Conservation (phyloP, 2,797 vertebrate species). For the Sibirionetta formosa region DNA sequence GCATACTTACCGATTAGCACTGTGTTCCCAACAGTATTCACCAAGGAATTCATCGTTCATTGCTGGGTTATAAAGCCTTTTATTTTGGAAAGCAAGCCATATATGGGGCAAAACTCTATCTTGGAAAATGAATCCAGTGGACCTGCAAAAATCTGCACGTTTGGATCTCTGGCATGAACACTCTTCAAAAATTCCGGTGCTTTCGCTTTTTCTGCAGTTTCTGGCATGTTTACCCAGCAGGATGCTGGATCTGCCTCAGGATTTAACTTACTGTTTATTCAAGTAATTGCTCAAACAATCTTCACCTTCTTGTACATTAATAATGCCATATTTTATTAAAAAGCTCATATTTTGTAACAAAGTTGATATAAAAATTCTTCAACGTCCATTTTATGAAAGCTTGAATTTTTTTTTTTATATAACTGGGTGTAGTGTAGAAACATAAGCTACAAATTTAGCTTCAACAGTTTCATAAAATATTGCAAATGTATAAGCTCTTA, state of each 20-base stretch:
- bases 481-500: neutral
- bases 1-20: rapidly evolving
- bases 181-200: neutral
- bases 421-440: neutral
- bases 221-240: neutral
- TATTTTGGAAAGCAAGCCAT: neutral
- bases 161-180: neutral
- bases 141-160: neutral
- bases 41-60: rapidly evolving
- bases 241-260: neutral
- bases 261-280: neutral
- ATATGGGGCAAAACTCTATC: neutral
- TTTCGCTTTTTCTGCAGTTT: neutral
- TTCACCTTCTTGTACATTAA: neutral
- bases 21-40: neutral
- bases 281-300: neutral
- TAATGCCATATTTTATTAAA: neutral
- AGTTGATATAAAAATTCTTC: neutral
- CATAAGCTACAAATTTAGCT: neutral
- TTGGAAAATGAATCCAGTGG: neutral
- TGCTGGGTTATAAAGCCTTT: neutral
- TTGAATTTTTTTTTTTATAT: neutral
- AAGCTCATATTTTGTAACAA: neutral
- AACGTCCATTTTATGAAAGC: neutral
- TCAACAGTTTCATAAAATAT: neutral